Evolutionary conservation across 2,113 vertebrate species (phyloP).

Genomic region (Urocynchramus pylzowi): DNA sequence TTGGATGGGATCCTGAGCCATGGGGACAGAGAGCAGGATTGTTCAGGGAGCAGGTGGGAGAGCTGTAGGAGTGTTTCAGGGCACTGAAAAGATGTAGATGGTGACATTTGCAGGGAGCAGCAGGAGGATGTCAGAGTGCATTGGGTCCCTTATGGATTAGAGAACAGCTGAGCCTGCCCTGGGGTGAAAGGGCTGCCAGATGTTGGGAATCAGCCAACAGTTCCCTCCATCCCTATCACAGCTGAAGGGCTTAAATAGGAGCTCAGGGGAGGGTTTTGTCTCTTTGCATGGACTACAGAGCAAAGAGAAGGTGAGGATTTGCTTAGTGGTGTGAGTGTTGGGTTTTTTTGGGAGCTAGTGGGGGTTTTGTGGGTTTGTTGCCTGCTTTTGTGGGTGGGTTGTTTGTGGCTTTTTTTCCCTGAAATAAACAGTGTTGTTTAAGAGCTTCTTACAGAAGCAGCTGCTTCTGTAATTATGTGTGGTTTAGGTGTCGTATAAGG

Average conservation of each 20-base stretch:
- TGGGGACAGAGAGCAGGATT: not conserved
- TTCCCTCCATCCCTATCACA: not conserved
- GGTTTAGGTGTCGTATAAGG: not conserved
- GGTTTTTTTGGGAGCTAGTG: not conserved
- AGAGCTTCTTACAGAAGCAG: not conserved
- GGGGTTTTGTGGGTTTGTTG: not conserved
- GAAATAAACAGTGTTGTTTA: not conserved
- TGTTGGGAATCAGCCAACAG: not conserved
- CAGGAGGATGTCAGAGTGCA: not conserved
- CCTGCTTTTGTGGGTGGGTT: not conserved
- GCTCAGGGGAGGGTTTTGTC: accelerated
- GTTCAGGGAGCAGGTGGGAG: not conserved
- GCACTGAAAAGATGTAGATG: not conserved
- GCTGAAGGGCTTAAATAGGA: not conserved
- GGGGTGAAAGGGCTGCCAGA: not conserved
- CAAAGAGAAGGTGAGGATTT: not conserved
- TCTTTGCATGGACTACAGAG: not conserved
- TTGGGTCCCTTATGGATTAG: not conserved
- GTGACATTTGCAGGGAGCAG: not conserved
- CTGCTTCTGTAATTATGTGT: not conserved
- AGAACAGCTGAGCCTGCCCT: not conserved
- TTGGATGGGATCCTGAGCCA: not conserved
- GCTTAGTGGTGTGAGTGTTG: not conserved
- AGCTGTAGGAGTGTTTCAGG: not conserved
- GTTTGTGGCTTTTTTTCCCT: not conserved